Evolutionary conservation across 1,140 invertebrate species (phyloP).

Genomic region (Bombus terrestris): DNA sequence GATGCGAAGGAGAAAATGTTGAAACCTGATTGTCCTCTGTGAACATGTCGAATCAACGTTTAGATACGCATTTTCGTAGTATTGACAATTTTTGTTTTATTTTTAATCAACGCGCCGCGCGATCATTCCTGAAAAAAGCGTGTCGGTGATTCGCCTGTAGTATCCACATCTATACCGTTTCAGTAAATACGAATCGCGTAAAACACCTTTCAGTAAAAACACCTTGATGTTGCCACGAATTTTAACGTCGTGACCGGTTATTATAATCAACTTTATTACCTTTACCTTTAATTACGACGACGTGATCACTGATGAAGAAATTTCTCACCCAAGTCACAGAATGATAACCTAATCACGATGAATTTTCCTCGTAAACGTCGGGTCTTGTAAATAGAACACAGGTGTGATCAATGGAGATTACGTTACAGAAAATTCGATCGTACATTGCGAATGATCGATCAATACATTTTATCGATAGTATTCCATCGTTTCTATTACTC

Average conservation of each 20-base stretch:
- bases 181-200: slow-evolving; percentile 12
- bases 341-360: neutral
- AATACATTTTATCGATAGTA: neutral
- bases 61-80: neutral
- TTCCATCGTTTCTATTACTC: slow-evolving; percentile 1
- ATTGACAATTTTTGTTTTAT: slow-evolving; percentile 13
- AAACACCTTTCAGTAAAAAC: too few species aligned
- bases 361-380: too few species aligned
- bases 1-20: neutral
- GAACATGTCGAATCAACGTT: neutral
- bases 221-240: neutral
- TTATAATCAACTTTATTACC: neutral
- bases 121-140: neutral
- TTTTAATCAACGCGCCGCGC: slow-evolving; percentile 17
- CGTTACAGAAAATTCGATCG: slow-evolving; percentile 3
- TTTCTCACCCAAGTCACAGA: neutral
- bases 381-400: neutral
- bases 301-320: neutral
- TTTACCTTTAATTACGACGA: neutral
- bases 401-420: neutral
- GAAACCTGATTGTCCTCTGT: neutral
- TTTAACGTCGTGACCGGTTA: neutral
- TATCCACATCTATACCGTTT: slow-evolving; percentile 1
- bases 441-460: neutral
- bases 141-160: slow-evolving; percentile 13